These are phyloP conservation scores for Solenopsis invicta DNA, from an alignment of 1,140 invertebrate species.

Conservation along the genomic window DNA sequence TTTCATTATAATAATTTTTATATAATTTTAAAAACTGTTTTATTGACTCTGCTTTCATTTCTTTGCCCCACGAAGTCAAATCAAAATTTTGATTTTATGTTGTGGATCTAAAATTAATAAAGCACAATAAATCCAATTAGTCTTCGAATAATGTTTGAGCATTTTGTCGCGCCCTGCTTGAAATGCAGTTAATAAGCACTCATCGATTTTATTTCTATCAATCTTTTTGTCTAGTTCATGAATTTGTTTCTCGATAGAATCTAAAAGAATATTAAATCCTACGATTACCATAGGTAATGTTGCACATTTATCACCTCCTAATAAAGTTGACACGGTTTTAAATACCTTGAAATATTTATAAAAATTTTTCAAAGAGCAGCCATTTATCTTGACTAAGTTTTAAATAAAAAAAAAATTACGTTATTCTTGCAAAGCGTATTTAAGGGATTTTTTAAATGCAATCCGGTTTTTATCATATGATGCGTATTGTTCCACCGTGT, in stretches of 20 bases:
- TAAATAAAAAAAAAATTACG: neutral
- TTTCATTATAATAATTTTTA: too few species aligned
- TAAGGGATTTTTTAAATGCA: conserved; percentile 71
- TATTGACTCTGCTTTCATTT: too few species aligned
- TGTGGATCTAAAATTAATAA: too few species aligned
- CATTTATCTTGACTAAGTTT: conserved; percentile 47
- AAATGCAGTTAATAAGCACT: too few species aligned
- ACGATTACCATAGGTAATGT: conserved; percentile 61
- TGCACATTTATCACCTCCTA: conserved; percentile 61
- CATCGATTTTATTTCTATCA: too few species aligned
- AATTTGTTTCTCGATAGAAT: conserved; percentile 75
- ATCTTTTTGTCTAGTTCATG: conserved; percentile 19
- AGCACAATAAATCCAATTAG: too few species aligned
- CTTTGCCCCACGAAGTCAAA: too few species aligned
- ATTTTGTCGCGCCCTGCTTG: too few species aligned
- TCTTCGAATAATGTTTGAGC: too few species aligned
- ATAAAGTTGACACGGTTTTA: conserved; percentile 53
- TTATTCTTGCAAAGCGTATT: conserved; percentile 77
- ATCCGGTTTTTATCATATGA: conserved; percentile 38
- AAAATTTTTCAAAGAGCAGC: conserved; percentile 41
- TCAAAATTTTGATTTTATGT: too few species aligned
- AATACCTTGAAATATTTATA: conserved; percentile 52
- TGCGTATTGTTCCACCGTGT: conserved; percentile 46
- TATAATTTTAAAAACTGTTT: too few species aligned
- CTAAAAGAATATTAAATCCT: conserved; percentile 78